phyloP scores from a whole-genome alignment of 2,113 vertebrate species.

The Crotophaga sulcirostris region DNA sequence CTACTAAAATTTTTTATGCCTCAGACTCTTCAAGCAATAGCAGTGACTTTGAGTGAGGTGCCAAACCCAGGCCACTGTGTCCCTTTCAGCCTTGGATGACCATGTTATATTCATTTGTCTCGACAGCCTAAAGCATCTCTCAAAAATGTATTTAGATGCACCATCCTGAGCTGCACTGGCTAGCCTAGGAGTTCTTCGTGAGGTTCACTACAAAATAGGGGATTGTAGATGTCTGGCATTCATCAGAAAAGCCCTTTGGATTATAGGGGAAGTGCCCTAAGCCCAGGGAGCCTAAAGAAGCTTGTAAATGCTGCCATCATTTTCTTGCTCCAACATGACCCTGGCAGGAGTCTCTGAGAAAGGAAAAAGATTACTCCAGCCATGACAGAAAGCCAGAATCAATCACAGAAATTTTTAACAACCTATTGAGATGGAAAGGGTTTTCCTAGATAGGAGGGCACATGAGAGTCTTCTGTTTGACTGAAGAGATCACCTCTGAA shows the following conservation, averaged over 20 bases:
- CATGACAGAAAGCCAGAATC: not conserved
- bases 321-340: not conserved
- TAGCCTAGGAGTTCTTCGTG: rapidly evolving
- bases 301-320: not conserved
- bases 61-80: not conserved
- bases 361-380: not conserved
- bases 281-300: not conserved
- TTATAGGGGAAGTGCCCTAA: not conserved
- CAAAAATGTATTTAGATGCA: not conserved
- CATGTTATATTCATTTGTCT: rapidly evolving
- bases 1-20: not conserved
- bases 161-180: not conserved
- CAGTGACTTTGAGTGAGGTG: not conserved
- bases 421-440: not conserved
- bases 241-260: not conserved
- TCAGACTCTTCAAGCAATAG: not conserved
- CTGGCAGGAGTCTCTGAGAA: not conserved
- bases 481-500: slow-evolving; percentile 37
- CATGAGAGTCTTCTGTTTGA: not conserved
- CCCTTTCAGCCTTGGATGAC: not conserved
- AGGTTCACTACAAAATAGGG: not conserved
- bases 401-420: not conserved
- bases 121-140: not conserved
- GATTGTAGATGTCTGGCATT: not conserved
- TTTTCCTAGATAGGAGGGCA: not conserved